Conservation (phyloP, 2,888 invertebrate genomes). For the Drosophila pseudotakahashii region DNA sequence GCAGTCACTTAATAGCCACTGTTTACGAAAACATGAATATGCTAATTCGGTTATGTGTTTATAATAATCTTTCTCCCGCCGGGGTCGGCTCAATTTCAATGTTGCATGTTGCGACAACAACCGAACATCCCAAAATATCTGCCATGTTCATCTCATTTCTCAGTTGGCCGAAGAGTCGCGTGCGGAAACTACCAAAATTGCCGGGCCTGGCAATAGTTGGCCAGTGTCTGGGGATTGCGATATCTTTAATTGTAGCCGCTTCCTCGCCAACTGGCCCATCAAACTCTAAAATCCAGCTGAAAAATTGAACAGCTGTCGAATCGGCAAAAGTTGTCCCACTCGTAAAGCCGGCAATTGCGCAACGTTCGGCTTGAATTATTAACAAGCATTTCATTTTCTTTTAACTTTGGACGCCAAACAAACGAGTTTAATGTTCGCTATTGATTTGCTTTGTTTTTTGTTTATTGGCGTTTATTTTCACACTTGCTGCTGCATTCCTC, state of each 20-base stretch:
- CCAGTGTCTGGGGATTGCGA: slow-evolving; percentile 33
- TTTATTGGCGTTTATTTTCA: slow-evolving; percentile 43
- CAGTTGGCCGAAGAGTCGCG: slow-evolving; percentile 45
- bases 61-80: slow-evolving; percentile 22
- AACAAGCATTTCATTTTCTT: slow-evolving; percentile 26
- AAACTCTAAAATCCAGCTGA: slow-evolving; percentile 20
- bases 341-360: slow-evolving; percentile 17
- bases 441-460: slow-evolving; percentile 16
- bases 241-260: slow-evolving; percentile 35
- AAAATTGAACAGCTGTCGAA: slow-evolving; percentile 34
- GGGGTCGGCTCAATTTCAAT: slow-evolving; percentile 34
- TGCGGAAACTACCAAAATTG: slow-evolving; percentile 68
- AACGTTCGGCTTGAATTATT: slow-evolving; percentile 21
- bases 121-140: background rate
- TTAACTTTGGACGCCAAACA: slow-evolving; percentile 15
- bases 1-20: slow-evolving; percentile 32
- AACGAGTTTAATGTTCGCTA: slow-evolving; percentile 29
- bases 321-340: slow-evolving; percentile 5
- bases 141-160: slow-evolving; percentile 15
- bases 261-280: slow-evolving; percentile 34
- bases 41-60: slow-evolving; percentile 37
- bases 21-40: slow-evolving; percentile 55
- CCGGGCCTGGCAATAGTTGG: slow-evolving; percentile 10
- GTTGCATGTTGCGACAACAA: slow-evolving; percentile 60
- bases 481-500: slow-evolving; percentile 35